Evolutionary conservation across 2,888 invertebrate species (phyloP).

Genomic region (Therioaphis trifolii): DNA sequence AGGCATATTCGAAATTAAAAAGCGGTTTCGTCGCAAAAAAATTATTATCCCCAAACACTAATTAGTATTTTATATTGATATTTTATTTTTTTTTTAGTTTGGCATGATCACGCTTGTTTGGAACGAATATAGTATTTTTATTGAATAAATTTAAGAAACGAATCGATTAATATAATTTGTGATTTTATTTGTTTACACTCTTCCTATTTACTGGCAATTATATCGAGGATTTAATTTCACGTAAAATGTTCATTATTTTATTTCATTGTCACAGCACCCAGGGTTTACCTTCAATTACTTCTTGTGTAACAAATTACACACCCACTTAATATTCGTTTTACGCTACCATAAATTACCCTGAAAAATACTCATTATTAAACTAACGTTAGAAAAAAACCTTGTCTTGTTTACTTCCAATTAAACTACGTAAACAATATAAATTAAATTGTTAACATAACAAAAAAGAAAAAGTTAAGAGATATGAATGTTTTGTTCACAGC

Average conservation of each 20-base stretch:
- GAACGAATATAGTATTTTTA: too few species aligned
- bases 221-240: slow-evolving; percentile 3
- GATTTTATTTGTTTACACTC: not conserved
- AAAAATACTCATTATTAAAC: slow-evolving; percentile 12
- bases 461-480: not conserved
- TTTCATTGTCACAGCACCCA: slow-evolving; percentile 37
- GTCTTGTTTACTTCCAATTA: slow-evolving; percentile 14
- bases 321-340: slow-evolving; percentile 15
- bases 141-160: too few species aligned
- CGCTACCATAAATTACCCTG: slow-evolving; percentile 2
- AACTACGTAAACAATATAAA: slow-evolving; percentile 1
- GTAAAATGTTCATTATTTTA: slow-evolving; percentile 26
- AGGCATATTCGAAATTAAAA: too few species aligned
- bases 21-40: too few species aligned
- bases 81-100: too few species aligned
- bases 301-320: slow-evolving; percentile 46
- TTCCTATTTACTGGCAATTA: not conserved
- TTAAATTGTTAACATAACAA: not conserved
- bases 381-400: not conserved
- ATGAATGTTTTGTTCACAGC: not conserved
- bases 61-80: too few species aligned
- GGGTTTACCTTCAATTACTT: slow-evolving; percentile 47
- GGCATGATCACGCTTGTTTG: too few species aligned
- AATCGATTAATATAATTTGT: not conserved
- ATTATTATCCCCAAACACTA: too few species aligned